These are phyloP conservation scores for Chelonus insularis DNA, from an alignment of 1,140 invertebrate genomes.

Conservation along the genomic window DNA sequence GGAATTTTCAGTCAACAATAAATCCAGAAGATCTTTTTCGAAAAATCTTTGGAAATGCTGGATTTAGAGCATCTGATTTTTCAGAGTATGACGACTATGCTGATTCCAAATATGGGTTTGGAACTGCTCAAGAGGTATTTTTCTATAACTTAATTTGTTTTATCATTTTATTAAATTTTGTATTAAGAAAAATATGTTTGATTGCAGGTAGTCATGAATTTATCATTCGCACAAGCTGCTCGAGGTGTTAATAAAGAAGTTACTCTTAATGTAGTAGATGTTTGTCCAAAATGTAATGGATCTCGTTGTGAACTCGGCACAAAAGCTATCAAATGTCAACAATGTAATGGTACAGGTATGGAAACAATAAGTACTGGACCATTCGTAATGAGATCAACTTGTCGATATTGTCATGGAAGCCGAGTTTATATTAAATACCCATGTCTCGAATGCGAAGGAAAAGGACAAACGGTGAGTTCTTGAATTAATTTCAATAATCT, in stretches of 20 bases:
- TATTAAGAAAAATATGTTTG: too few species aligned
- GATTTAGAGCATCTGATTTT: conserved; percentile 65
- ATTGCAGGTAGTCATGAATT: conserved; percentile 86
- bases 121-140: conserved; percentile 83
- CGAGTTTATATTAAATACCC: conserved; percentile 87
- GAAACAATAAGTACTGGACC: conserved; percentile 89
- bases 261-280: conserved; percentile 88
- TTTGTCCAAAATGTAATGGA: conserved; percentile 88
- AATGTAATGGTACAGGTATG: conserved; percentile 98
- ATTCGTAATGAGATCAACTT: conserved; percentile 97
- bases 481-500: conserved; percentile 5
- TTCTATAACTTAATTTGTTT: neutral
- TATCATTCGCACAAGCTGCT: conserved; percentile 95
- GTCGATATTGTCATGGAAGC: conserved; percentile 89
- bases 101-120: conserved; percentile 87
- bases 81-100: conserved; percentile 78
- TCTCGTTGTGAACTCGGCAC: conserved; percentile 83
- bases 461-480: conserved; percentile 76
- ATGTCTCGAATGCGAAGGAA: conserved; percentile 91
- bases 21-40: conserved; percentile 96
- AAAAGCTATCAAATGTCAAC: conserved; percentile 81
- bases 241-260: conserved; percentile 94
- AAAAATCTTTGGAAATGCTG: conserved; percentile 83
- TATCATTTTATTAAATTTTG: conserved; percentile 1
- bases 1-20: conserved; percentile 84